Evolutionary conservation across 2,888 invertebrate species (phyloP).

Genomic region (Trachelus tabidus): DNA sequence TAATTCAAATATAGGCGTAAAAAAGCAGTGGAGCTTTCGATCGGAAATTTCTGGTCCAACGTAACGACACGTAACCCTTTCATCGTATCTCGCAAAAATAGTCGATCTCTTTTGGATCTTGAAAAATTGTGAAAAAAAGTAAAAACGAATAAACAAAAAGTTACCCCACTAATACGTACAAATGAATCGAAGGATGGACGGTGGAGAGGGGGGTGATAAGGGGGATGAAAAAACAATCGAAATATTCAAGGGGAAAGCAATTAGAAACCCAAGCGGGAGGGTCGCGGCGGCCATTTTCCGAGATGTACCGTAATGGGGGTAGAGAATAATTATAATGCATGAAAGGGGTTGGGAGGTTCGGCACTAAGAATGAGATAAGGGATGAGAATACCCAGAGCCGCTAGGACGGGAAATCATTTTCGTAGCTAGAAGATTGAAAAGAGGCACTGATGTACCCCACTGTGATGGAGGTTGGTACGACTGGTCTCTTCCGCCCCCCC

Average conservation of each 20-base stretch:
- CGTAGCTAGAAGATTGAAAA: background rate
- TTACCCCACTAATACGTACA: background rate
- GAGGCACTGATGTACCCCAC: background rate
- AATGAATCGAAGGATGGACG: background rate
- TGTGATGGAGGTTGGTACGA: background rate
- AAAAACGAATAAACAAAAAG: background rate
- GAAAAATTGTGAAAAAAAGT: background rate
- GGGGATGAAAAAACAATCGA: slow-evolving; percentile 9
- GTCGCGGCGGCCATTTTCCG: background rate
- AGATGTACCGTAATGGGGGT: slow-evolving; percentile 35
- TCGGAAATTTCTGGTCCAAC: no score
- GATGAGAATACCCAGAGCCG: background rate
- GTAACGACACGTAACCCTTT: background rate
- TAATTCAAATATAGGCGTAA: background rate
- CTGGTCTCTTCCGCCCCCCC: background rate
- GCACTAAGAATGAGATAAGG: background rate
- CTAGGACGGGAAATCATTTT: background rate
- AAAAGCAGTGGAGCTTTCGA: no score
- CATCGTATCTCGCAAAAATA: background rate
- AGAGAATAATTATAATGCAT: slow-evolving; percentile 38
- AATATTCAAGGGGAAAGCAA: slow-evolving; percentile 21
- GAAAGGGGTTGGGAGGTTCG: slow-evolving; percentile 26
- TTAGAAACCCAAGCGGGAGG: slow-evolving; percentile 28
- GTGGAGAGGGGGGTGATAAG: background rate
- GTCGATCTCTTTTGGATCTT: no score